Percentiles rank a stretch among this genome's conserved stretches.
These are phyloP conservation scores for Siniperca knerii DNA, from an alignment of 2,113 vertebrate species.

Conservation along the genomic window DNA sequence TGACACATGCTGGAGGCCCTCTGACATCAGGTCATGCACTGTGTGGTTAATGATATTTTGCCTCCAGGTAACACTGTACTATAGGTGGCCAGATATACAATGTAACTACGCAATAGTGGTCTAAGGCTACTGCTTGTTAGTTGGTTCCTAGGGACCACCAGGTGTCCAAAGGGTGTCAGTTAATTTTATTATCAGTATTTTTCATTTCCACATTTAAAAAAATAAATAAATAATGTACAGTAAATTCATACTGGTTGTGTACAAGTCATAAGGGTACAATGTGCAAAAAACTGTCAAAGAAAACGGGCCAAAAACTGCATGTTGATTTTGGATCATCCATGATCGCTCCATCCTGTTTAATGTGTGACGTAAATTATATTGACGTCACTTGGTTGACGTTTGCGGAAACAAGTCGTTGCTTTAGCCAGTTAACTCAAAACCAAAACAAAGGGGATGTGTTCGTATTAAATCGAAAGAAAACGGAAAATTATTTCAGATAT, in stretches of 20 bases:
- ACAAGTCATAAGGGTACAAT: background rate
- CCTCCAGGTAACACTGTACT: background rate
- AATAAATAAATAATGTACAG: background rate
- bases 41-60: background rate
- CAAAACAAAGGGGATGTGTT: constrained; percentile 61
- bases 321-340: background rate
- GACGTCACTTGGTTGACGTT: constrained; percentile 75
- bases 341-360: background rate
- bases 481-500: background rate
- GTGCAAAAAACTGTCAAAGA: background rate
- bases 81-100: background rate
- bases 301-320: background rate
- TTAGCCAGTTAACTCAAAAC: constrained; percentile 33
- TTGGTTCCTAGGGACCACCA: background rate
- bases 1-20: constrained; percentile 1
- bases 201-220: background rate
- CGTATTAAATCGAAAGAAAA: background rate
- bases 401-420: constrained; percentile 68
- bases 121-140: background rate
- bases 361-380: constrained; percentile 23
- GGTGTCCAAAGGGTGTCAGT: background rate
- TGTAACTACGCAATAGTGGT: background rate
- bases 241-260: background rate
- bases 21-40: background rate
- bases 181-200: background rate